Base-by-base conservation (phyloP, 2,797 vertebrate genomes). In the Otolemur crassicaudatus region DNA sequence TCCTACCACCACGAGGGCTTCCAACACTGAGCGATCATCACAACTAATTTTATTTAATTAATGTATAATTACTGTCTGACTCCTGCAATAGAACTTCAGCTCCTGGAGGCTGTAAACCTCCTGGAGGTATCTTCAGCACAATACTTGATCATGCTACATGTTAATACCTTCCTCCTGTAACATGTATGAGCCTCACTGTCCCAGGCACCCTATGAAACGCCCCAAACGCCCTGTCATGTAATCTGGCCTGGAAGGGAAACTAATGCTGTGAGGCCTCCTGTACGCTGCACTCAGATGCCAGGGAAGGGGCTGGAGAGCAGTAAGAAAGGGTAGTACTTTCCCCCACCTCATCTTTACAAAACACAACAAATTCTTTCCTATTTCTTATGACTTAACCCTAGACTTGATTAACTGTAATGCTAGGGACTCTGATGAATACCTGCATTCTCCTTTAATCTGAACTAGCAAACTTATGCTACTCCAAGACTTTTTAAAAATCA, bases 51-150 rank as follows among this genome's bases (percentile, higher is more conserved):
- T 77, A 56, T 72, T 79, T 91, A 94, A 96, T 92, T 83, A 65
- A 73, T 73, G 76, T 70, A 96, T 93, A 67, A 90, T 85, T 93
- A 94, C 5, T 49, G 43, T 82, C 95, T 94, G 75, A 83, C 43
- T 91, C n/a, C 53, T 91, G 75, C 75, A 77, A 23, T 37, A 73
- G 37, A 84, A 94, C 49, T 61, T 88, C 58, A 92, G 79, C 79
- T 94, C 60, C 93, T 65, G 34, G 40, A 81, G 56, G 58, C 75
- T 72, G 43, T 19, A 77, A 65, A 72, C 25, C 40, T 56, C 63
- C 67, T 0, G 8, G 76, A 85, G 1, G 0, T 61, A 29, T 40
- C 84, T 77, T 93, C 3, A 81, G 43, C 80, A 60, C 10, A 70
- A 49, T 73, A 58, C 3, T 40, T 86, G 82, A 56, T n/a, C 4